These are phyloP conservation scores for Philotrypesis tridentata DNA, from an alignment of 1,140 invertebrate genomes.

Conservation along the genomic window DNA sequence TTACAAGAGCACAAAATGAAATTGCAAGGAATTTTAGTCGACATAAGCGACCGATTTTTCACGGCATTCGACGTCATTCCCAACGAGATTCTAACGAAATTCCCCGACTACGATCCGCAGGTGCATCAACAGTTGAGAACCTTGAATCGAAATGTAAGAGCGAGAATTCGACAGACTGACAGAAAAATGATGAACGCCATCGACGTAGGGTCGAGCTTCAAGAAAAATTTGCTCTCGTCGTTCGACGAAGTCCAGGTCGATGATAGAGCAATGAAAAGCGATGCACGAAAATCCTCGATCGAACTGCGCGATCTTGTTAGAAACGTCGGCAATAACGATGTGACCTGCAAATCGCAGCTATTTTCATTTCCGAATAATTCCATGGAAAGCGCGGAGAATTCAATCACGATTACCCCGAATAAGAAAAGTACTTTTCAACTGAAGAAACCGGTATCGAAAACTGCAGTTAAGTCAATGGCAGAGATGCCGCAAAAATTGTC, in stretches of 20 bases:
- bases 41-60: slow-evolving; percentile 64
- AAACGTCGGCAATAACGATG: neutral
- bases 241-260: neutral
- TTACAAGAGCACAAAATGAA: slow-evolving; percentile 53
- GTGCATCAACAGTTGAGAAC: slow-evolving; percentile 60
- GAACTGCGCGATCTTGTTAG: neutral
- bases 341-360: neutral
- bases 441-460: neutral
- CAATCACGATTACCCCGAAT: neutral
- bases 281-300: neutral
- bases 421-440: slow-evolving; percentile 7
- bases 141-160: slow-evolving; percentile 64
- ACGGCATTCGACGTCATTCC: slow-evolving; percentile 62
- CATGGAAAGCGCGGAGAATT: neutral
- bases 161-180: slow-evolving; percentile 58
- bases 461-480: no score
- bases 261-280: neutral
- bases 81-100: slow-evolving; percentile 60
- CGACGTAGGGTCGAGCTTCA: neutral
- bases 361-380: neutral
- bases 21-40: slow-evolving; percentile 61
- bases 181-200: slow-evolving; percentile 45
- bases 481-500: neutral
- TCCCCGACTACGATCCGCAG: slow-evolving; percentile 62
- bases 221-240: neutral